These are phyloP conservation scores for Pteria penguin DNA, from an alignment of 2,888 invertebrate species.

Conservation along the genomic window DNA sequence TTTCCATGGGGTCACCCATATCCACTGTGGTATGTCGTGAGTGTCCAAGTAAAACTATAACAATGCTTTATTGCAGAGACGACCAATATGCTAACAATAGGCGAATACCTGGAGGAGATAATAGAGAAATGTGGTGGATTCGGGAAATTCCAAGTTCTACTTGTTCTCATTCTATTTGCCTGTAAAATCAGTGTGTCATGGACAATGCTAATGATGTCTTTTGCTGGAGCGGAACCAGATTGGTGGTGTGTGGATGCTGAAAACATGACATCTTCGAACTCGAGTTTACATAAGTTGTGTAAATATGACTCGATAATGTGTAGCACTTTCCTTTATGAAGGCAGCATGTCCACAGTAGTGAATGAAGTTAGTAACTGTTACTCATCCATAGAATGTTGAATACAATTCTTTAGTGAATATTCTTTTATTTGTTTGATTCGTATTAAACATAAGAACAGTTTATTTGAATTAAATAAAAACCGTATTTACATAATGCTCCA, in stretches of 20 bases:
- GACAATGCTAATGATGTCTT: conserved; percentile 47
- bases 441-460: no score
- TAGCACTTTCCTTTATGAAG: not conserved
- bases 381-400: no score
- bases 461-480: no score
- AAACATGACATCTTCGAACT: not conserved
- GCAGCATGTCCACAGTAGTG: not conserved
- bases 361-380: not conserved
- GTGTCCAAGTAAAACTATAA: no score
- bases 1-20: no score
- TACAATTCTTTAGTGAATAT: no score
- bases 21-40: no score
- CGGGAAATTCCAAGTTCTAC: conserved; percentile 41
- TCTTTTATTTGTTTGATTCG: no score
- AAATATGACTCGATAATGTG: not conserved
- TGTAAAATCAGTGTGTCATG: conserved; percentile 33
- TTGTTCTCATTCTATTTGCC: conserved; percentile 24
- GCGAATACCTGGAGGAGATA: conserved; percentile 39
- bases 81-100: conserved; percentile 7
- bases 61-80: no score
- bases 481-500: no score
- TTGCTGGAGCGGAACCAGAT: conserved; percentile 40
- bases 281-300: not conserved
- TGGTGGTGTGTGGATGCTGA: conserved; percentile 39
- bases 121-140: conserved; percentile 40